A percentile compares a stretch with the other conserved stretches of the same genome.
These are phyloP conservation scores for Agelas oroides DNA, from an alignment of 37 sponge, comb jelly and placozoan species.

Conservation along the genomic window DNA sequence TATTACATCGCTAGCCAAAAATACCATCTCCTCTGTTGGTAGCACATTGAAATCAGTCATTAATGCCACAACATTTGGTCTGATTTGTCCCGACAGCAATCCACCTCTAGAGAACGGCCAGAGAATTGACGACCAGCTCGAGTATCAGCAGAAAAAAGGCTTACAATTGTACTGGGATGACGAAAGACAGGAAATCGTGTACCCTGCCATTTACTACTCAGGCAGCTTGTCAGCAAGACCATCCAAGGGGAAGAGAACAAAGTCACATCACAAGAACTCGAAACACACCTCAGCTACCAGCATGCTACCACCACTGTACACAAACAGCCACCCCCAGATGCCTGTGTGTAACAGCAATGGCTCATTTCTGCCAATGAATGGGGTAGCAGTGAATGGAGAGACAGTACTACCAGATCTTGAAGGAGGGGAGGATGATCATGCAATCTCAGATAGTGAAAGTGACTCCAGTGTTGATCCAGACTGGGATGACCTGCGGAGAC, in stretches of 20 bases:
- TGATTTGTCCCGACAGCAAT: neutral
- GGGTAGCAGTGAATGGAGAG: too few relatives aligned
- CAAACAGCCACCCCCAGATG: too few relatives aligned
- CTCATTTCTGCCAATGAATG: too few relatives aligned
- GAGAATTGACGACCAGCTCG: slow-evolving; percentile 60
- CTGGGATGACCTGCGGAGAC: slow-evolving; percentile 42
- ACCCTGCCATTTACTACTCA: slow-evolving; percentile 42
- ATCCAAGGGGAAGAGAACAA: too few relatives aligned
- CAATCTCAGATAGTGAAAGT: slow-evolving; percentile 44
- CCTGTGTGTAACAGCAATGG: too few relatives aligned
- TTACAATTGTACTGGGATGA: slow-evolving; percentile 48
- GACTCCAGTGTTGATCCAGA: slow-evolving; percentile 55
- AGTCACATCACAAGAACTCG: too few relatives aligned
- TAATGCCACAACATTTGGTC: slow-evolving; percentile 16
- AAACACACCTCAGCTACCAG: too few relatives aligned
- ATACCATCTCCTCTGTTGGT: slow-evolving; percentile 40
- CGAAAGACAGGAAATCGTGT: slow-evolving; percentile 23
- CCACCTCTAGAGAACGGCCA: slow-evolving; percentile 38
- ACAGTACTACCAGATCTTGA: neutral
- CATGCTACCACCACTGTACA: too few relatives aligned
- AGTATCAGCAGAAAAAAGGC: slow-evolving; percentile 26
- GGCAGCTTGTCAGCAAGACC: too few relatives aligned
- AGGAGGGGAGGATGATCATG: slow-evolving; percentile 24
- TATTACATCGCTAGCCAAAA: slow-evolving; percentile 29
- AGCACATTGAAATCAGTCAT: slow-evolving; percentile 39